Evolutionary conservation across 2,888 invertebrate genomes (phyloP), one percentile per base, ranked within the genome.

Genomic region (Dryocosmus kuriphilus): DNA sequence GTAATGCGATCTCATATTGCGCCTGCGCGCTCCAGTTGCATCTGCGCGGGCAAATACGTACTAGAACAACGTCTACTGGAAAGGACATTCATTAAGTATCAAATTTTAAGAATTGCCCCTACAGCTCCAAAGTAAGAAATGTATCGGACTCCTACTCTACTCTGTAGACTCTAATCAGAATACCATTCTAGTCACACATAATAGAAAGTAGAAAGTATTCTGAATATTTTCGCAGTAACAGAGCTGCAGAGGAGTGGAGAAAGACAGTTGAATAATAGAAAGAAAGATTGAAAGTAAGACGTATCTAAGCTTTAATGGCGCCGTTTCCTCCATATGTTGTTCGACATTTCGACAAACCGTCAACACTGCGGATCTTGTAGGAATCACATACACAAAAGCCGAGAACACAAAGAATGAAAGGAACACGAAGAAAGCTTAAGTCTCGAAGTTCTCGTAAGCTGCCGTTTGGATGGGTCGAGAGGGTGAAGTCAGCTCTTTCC

Each of bases 401-500:
- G 46, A 71, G 30, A 71, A 46, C 24, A 51, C 19, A 11, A 51
- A 51, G 30, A 71, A 71, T 24, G 51, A 22, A 24, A 71, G 30
- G 19, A 19, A n/a, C 11, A 32, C 1, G 51, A 51, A 71, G 30
- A 71, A 71, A n/a, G 8, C 27, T 55, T 46, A 27, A 46, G 24
- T 41, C n/a, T 67, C 1, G 7, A 55, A 71, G 71, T 71, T 51
- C 32, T 51, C 14, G 41, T 27, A 9, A 55, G 46, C 19, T 67
- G 27, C 30, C 67, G n/a, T 24, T 67, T 46, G n/a, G 51, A 30
- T 51, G 51, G 71, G 24, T 24, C 46, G n/a, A 46, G 46, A 46
- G 30, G 71, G 51, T 51, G 71, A 71, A 71, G 71, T 71, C 71
- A 71, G 51, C 30, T 71, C 71, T 71, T 71, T 51, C 30, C 51